Conservation (phyloP, 1,140 invertebrate genomes). For the Caerostris darwini region DNA sequence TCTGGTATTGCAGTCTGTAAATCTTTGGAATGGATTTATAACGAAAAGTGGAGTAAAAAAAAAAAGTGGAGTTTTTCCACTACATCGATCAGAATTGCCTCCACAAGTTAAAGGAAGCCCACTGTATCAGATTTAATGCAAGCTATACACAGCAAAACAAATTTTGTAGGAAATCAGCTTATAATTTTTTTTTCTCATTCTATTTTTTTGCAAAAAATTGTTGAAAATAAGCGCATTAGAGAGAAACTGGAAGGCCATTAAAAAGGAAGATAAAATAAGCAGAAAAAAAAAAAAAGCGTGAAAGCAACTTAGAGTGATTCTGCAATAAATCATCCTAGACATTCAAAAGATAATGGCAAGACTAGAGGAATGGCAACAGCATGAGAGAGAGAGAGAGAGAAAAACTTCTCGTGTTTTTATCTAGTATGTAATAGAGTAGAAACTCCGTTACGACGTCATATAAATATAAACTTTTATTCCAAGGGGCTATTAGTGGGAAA, state of each 20-base stretch:
- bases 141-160: conserved; percentile 17
- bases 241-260: conserved; percentile 52
- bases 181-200: conserved; percentile 6
- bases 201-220: not conserved
- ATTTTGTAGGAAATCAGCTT: conserved; percentile 6
- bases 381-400: not conserved
- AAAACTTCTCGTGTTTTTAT: conserved; percentile 45
- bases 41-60: too few species aligned
- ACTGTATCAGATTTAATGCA: conserved; percentile 20
- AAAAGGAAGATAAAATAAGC: conserved; percentile 38
- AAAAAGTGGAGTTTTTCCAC: not conserved
- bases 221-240: conserved; percentile 56
- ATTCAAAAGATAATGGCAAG: conserved; percentile 63
- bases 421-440: conserved; percentile 57
- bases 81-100: not conserved
- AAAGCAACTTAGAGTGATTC: conserved; percentile 68
- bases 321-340: conserved; percentile 71
- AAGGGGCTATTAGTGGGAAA: not conserved
- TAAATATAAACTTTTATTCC: conserved; percentile 64
- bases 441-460: conserved; percentile 24
- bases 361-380: not conserved
- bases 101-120: not conserved
- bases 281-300: not conserved
- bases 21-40: too few species aligned
- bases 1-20: too few species aligned